phyloP scores from a whole-genome alignment of 2,888 invertebrate species.

The Chrysodeixis includens region DNA sequence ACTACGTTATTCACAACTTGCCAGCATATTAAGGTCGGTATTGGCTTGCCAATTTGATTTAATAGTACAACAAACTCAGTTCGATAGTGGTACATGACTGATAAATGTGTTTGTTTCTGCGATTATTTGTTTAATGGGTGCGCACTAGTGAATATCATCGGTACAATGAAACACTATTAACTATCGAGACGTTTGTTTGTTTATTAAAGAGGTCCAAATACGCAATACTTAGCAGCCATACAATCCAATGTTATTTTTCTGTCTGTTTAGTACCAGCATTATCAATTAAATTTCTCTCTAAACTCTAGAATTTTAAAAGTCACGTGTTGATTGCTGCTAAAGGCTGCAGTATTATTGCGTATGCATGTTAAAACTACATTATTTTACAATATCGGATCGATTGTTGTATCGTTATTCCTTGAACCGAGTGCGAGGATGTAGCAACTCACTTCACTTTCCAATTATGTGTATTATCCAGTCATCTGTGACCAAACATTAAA shows the following conservation, averaged over 20 bases:
- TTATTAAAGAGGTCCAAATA: slow-evolving; percentile 34
- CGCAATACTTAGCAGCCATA: slow-evolving; percentile 21
- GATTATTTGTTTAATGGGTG: slow-evolving; percentile 43
- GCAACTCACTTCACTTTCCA: slow-evolving; percentile 30
- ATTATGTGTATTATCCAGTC: slow-evolving; percentile 29
- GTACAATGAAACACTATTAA: slow-evolving; percentile 57
- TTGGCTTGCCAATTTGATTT: slow-evolving; percentile 36
- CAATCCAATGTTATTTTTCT: slow-evolving; percentile 20
- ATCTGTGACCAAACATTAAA: slow-evolving; percentile 19
- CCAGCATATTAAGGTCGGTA: slow-evolving; percentile 43
- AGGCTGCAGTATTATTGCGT: slow-evolving; percentile 33
- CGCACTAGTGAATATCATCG: slow-evolving; percentile 42
- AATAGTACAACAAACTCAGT: slow-evolving; percentile 21
- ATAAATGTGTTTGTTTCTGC: slow-evolving; percentile 37
- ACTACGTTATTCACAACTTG: slow-evolving; percentile 24
- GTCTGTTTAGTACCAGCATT: neutral
- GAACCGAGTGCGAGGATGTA: slow-evolving; percentile 28
- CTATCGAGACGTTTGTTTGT: slow-evolving; percentile 46
- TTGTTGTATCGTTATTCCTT: slow-evolving; percentile 38
- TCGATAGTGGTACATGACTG: slow-evolving; percentile 25
- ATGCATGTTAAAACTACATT: slow-evolving; percentile 44
- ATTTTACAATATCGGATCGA: slow-evolving; percentile 42
- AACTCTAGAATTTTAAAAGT: slow-evolving; percentile 20
- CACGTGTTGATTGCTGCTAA: slow-evolving; percentile 34
- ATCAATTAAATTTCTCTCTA: slow-evolving; percentile 19